Conservation (phyloP, 2,797 vertebrate species). For the Rousettus madagascariensis region DNA sequence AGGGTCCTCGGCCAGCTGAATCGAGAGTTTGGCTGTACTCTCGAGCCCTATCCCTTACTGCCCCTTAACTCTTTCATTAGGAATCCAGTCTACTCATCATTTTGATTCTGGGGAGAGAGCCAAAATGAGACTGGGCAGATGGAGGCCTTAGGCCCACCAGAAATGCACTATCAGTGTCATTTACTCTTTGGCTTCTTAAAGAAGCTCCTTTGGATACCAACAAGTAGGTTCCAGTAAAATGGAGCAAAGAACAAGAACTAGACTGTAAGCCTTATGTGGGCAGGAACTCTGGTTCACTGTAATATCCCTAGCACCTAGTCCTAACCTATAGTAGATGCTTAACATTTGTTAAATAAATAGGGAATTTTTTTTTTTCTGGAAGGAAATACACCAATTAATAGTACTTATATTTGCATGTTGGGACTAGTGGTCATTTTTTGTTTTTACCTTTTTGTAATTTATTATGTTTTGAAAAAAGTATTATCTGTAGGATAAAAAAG, state of each 20-base stretch:
- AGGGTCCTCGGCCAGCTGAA: neutral
- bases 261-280: slow-evolving; percentile 25
- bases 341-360: neutral
- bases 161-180: neutral
- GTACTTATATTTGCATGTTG: slow-evolving; percentile 21
- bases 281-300: neutral
- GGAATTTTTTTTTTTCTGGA: neutral
- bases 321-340: neutral
- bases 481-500: slow-evolving; percentile 2
- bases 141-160: neutral
- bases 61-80: neutral
- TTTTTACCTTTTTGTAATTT: slow-evolving; percentile 45
- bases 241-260: slow-evolving; percentile 12
- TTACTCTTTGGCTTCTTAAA: slow-evolving; percentile 28
- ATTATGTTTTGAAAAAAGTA: slow-evolving; percentile 30
- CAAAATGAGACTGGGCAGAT: neutral
- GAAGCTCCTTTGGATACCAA: neutral
- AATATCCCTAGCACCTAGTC: neutral
- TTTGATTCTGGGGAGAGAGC: neutral
- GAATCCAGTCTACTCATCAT: neutral
- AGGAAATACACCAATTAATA: slow-evolving; percentile 13
- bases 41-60: neutral
- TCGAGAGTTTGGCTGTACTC: neutral
- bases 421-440: slow-evolving; percentile 2
- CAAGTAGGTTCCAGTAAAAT: neutral